Percentiles rank a stretch among this genome's conserved stretches.
Conservation (phyloP, 1,140 invertebrate species). For the Lepidurus packardi region DNA sequence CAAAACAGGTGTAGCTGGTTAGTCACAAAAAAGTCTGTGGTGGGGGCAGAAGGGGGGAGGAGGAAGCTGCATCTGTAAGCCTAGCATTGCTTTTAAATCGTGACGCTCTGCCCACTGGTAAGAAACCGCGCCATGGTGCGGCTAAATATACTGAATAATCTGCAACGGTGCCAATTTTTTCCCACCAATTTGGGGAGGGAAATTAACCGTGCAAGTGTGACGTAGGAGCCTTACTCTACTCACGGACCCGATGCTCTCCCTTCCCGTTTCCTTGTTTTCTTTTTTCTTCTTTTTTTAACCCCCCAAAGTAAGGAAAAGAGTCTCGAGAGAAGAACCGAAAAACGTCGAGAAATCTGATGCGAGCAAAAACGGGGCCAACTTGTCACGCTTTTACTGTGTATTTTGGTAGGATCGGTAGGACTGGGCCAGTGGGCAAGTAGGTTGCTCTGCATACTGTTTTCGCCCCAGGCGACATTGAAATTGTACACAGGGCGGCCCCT, state of each 20-base stretch:
- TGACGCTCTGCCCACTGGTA: no score
- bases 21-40: conserved; percentile 17
- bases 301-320: neutral
- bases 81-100: neutral
- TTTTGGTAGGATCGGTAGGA: conserved; percentile 6
- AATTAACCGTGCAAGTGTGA: neutral
- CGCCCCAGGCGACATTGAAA: neutral
- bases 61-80: neutral
- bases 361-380: neutral
- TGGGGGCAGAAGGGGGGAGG: conserved; percentile 4
- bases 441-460: conserved; percentile 19
- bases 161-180: neutral
- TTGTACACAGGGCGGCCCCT: conserved; percentile 16
- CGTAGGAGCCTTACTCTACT: no score
- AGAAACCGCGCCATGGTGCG: neutral
- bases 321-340: neutral
- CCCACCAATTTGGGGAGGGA: neutral
- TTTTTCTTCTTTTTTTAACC: neutral
- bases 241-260: no score
- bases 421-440: conserved; percentile 20
- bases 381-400: conserved; percentile 1
- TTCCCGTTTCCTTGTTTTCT: neutral
- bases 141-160: neutral
- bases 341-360: neutral
- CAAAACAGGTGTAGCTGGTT: conserved; percentile 2